Base-by-base conservation (phyloP, 2,797 vertebrate species). In the Bucorvus abyssinicus region DNA sequence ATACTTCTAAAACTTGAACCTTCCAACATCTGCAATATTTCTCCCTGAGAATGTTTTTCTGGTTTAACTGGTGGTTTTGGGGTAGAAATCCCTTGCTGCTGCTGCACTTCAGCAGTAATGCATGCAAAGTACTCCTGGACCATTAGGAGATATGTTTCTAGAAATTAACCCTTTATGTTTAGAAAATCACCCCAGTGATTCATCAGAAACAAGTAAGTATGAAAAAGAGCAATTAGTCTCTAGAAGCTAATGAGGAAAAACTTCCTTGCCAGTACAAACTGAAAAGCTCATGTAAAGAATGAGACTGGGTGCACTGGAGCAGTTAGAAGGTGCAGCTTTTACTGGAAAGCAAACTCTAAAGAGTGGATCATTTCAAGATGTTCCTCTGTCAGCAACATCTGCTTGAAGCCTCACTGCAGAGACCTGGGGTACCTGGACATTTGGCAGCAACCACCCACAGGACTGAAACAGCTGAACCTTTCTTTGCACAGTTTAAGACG, bases 391-490 rank as follows among this genome's bases (percentile, higher is more conserved):
- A 63, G 32, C 34, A 47, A 8, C 9, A 15, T 44, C 56, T 91
- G 17, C 30, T 53, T 65, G 64, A 74, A 90, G 14, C 19, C 42
- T 42, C 1, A 0, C 27, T 44, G 14, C 36, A 24, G 7, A 34
- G n/a, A 14, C 1, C 0, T 6, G 32, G 26, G 12, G 7, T 49
- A 38, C 12, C 4, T 17, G 53, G 45, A 21, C 8, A 1, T 36
- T 49, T 27, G 30, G 20, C n/a, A 47, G 24, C 34, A 75, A n/a
- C 14, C 56, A 55, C 59, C 12, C 52, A 68, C 36, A 42, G 49
- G 21, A 16, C 49, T 12, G 27, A 81, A 38, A 40, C 50, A 81
- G 50, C 20, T 88, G 64, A 68, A 59, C 12, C 10, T 94, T 64
- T 10, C 10, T 94, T 64, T 68, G 45, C 24, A 67, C 23, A 45